Evolutionary conservation across 1,140 invertebrate species (phyloP), one percentile per base, ranked within the genome.

Genomic region (Scaptomyza graminum): DNA sequence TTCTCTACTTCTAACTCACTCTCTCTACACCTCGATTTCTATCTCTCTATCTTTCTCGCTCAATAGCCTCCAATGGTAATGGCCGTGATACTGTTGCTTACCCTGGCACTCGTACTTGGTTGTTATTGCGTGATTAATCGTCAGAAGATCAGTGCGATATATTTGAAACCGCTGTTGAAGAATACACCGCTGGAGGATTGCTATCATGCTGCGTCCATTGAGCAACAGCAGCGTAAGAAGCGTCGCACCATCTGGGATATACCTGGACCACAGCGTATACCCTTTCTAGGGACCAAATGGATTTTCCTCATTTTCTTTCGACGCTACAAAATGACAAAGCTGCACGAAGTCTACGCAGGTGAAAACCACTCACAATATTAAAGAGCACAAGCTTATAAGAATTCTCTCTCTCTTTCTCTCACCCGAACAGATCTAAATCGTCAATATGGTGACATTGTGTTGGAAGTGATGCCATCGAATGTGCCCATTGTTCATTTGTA

Each of bases 321-420:
- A 8, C 92, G 93, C 43, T 97, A 96, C 81, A 94, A 93, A 72
- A 93, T 96, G 91, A 94, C 94, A 56, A 95, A 96, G 82, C 92
- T 97, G 25, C 96, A 97, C 90, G 95, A 96, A 74, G 95, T 95
- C 60, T 96, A 97, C 90, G 93, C 94, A 94, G 95, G 95, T 95
- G 94, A 93, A 65, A 34, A 47, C 56, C 22, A 5, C 44, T 7
- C 39, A 12, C 69, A 60, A 28, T 28, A 11, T 7, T 8, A 2
- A 18, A 44, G 41, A 44, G 13, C 60, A 60, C 15, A 13, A 44
- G 22, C 43, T 41, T 57, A 74, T 41, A 51, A 25, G 12, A n/a
- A 41, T 2, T 41, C 37, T 51, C 5, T 43, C 5, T 12, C 12
- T 52, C 6, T 41, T 2, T 43, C 5, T 12, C 12, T 52, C 6